Conservation (phyloP, 1,140 invertebrate genomes). For the Adoxophyes honmai region DNA sequence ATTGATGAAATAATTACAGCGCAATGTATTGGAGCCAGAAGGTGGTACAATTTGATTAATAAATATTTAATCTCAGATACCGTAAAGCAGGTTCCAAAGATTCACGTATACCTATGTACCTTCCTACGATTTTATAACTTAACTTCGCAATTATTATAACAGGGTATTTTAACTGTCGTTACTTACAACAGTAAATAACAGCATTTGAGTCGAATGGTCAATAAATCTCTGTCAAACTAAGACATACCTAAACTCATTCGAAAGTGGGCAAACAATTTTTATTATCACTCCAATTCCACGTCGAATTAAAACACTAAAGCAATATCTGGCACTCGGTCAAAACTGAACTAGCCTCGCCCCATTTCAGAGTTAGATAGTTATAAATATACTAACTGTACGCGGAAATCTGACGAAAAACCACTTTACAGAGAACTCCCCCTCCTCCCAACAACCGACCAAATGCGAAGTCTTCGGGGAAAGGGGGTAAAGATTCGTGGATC, state of each 20-base stretch:
- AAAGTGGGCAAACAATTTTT: background rate
- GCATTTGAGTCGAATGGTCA: too few species aligned
- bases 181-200: too few species aligned
- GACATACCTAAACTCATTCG: background rate
- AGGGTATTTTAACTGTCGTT: too few species aligned
- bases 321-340: conserved; percentile 11
- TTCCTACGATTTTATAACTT: too few species aligned
- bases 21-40: too few species aligned
- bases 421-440: background rate
- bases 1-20: too few species aligned
- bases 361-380: conserved; percentile 1
- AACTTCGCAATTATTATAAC: too few species aligned
- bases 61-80: too few species aligned
- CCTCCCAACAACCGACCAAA: background rate
- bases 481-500: background rate
- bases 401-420: background rate
- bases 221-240: background rate
- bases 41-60: too few species aligned
- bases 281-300: background rate
- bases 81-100: too few species aligned
- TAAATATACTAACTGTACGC: conserved; percentile 12
- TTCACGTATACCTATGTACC: too few species aligned
- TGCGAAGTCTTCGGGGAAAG: background rate
- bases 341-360: background rate
- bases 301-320: conserved; percentile 11